These are phyloP conservation scores for Choloepus didactylus DNA, from an alignment of 2,797 vertebrate genomes.

Conservation along the genomic window DNA sequence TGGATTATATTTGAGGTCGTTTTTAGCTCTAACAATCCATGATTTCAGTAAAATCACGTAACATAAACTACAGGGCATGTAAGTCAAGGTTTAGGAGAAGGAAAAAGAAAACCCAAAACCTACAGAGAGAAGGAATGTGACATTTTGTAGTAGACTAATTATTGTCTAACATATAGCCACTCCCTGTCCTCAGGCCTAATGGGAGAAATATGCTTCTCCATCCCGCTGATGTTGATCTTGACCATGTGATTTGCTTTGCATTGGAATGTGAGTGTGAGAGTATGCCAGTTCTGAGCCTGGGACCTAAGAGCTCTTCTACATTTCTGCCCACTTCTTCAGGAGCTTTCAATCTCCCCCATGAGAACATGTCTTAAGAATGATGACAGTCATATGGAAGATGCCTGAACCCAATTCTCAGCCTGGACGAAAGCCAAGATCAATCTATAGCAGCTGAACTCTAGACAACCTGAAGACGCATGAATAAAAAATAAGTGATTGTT, in stretches of 20 bases:
- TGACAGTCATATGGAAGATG: background rate
- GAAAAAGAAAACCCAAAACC: background rate
- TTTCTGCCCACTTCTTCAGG: background rate
- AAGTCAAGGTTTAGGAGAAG: background rate
- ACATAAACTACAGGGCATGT: background rate
- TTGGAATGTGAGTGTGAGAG: background rate
- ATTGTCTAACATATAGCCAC: background rate
- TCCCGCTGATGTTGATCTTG: background rate
- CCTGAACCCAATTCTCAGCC: background rate
- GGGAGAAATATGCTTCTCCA: background rate
- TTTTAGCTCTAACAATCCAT: background rate
- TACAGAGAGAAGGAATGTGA: background rate
- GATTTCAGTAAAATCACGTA: background rate
- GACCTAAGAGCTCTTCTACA: background rate
- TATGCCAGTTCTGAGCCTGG: background rate
- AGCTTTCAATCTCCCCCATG: background rate
- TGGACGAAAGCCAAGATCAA: background rate
- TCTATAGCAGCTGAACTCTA: background rate
- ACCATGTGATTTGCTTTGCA: background rate
- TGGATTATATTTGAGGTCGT: background rate
- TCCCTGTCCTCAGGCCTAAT: background rate
- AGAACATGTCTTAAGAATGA: background rate
- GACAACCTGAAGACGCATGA: background rate
- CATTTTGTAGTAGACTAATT: background rate
- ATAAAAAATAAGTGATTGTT: too few species aligned